Evolutionary conservation across 1,140 invertebrate genomes (phyloP).

Genomic region (Tenebrio molitor): DNA sequence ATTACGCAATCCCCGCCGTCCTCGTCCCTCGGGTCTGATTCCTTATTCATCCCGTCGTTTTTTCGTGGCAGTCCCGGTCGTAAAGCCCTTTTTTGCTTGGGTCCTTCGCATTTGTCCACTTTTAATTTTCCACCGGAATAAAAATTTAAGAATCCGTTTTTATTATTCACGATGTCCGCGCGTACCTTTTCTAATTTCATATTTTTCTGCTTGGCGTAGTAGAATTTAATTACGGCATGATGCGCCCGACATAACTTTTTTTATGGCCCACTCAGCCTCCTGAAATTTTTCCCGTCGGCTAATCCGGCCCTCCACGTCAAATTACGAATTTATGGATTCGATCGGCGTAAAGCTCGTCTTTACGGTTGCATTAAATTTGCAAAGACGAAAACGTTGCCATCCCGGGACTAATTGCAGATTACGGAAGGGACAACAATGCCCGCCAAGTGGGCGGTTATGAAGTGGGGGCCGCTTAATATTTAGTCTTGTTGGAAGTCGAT

Average conservation of each 20-base stretch:
- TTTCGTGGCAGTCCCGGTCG: no score
- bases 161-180: slow-evolving; percentile 2
- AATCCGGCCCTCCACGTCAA: slow-evolving; percentile 15
- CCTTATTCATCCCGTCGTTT: no score
- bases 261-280: slow-evolving; percentile 13
- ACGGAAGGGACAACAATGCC: slow-evolving; percentile 3
- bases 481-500: slow-evolving; percentile 22
- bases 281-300: slow-evolving; percentile 15
- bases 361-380: slow-evolving; percentile 23
- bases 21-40: no score
- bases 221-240: slow-evolving; percentile 29
- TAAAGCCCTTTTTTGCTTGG: not conserved
- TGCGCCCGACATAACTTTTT: slow-evolving; percentile 17
- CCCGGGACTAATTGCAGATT: slow-evolving; percentile 12
- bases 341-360: slow-evolving; percentile 22
- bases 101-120: not conserved
- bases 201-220: slow-evolving; percentile 7
- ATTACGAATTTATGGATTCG: slow-evolving; percentile 18
- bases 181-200: not conserved
- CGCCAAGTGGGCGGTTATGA: slow-evolving; percentile 12
- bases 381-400: slow-evolving; percentile 14
- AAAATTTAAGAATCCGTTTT: slow-evolving; percentile 8
- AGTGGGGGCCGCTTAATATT: slow-evolving; percentile 12
- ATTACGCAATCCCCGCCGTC: no score
- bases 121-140: not conserved